Evolutionary conservation across 2,888 invertebrate genomes (phyloP), one percentile per base, ranked within the genome.

Genomic region (Thelaira solivaga): DNA sequence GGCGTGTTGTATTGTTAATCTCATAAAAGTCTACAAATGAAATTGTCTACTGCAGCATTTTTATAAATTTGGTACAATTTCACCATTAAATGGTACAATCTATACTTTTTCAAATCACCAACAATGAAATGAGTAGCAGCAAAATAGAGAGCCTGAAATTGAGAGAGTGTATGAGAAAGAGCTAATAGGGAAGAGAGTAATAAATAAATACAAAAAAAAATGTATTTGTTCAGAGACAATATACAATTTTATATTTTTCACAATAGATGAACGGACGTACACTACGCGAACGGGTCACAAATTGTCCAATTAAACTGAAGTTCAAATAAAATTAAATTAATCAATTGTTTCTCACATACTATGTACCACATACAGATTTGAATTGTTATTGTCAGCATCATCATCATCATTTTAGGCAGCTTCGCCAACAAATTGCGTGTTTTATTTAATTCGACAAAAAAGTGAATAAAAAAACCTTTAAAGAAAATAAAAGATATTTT

Each of bases 241-340:
- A 71, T 57, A 76, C 67, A 80, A 47, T 68, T 75, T 73, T 53
- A 24, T 72, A 75, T 71, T 72, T 81, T 83, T 81, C 80, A 81
- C 78, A 80, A 76, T 76, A 74, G 73, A 80, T 73, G 78, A 76
- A 67, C 57, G 73, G 51, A 69, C 55, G 74, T 74, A 79, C 45
- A 74, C 51, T 59, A 68, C 65, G 75, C 67, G 76, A 80, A 76
- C 76, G 73, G 78, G 78, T 79, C 76, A 80, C 76, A 79, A 72
- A 74, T 79, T 78, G 72, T 80, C 51, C 77, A 80, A 81, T 81
- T 80, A 81, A 78, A 74, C 47, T 51, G 74, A 61, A 81, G 80
- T 78, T 80, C 77, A 80, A 77, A 80, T 78, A 76, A 81, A 81
- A 80, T 80, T 77, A 51, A 80, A 80, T 80, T 67, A 80, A 73